Conservation (phyloP, 2,888 invertebrate genomes). For the Coelogynopora nodosa region DNA sequence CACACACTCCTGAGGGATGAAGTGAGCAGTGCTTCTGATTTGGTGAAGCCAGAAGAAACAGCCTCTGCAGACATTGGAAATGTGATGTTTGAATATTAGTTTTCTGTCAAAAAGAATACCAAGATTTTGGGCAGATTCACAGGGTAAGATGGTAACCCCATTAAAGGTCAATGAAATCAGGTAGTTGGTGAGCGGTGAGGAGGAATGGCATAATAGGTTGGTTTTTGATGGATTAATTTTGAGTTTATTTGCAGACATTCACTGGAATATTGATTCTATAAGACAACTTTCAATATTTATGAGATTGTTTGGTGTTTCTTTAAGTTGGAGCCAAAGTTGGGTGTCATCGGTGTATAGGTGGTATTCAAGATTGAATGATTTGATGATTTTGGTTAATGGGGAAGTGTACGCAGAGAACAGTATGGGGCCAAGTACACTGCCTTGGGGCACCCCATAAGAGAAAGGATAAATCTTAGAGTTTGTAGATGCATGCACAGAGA, state of each 20-base stretch:
- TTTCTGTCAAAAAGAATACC: not conserved
- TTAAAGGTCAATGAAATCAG: conserved; percentile 7
- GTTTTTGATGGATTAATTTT: conserved; percentile 5
- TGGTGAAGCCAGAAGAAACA: not conserved
- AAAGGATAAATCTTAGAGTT: not conserved
- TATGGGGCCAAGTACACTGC: too few species aligned
- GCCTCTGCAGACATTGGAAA: not conserved
- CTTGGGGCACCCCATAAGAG: too few species aligned
- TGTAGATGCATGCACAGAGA: not conserved
- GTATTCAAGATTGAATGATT: too few species aligned
- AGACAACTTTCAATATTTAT: not conserved
- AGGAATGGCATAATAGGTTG: not conserved
- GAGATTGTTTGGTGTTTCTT: not conserved
- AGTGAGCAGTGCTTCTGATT: not conserved
- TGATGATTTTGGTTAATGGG: too few species aligned
- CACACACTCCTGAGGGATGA: not conserved
- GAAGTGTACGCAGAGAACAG: too few species aligned
- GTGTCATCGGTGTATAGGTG: too few species aligned
- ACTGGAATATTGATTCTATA: not conserved
- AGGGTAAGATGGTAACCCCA: not conserved
- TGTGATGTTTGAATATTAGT: not conserved
- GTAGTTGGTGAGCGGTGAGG: conserved; percentile 9
- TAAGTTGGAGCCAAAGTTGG: not conserved
- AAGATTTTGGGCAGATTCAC: not conserved
- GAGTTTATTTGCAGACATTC: conserved; percentile 19